A percentile compares a stretch with the other conserved stretches of the same genome.
Conservation (phyloP, 2,113 vertebrate species). For the Oreochromis tanganicae region DNA sequence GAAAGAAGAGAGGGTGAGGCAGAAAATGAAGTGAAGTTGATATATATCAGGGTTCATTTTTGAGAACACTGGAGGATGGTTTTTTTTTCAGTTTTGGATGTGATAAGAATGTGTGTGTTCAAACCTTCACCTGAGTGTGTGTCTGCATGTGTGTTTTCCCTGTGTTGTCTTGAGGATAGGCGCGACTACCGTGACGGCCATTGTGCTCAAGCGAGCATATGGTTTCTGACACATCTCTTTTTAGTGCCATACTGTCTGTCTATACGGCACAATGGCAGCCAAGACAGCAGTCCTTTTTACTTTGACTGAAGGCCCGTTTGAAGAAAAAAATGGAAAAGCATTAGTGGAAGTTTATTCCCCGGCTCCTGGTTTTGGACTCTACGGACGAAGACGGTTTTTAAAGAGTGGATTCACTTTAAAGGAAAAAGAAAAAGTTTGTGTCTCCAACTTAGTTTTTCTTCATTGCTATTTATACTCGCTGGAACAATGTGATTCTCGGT, state of each 20-base stretch:
- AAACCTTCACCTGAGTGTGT: constrained; percentile 7
- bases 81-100: background rate
- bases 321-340: constrained; percentile 66
- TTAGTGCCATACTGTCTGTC: constrained; percentile 62
- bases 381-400: constrained; percentile 51
- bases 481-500: constrained; percentile 44
- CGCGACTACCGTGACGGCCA: constrained; percentile 5
- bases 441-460: constrained; percentile 53
- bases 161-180: constrained; percentile 58
- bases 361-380: constrained; percentile 54
- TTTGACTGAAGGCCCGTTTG: constrained; percentile 57
- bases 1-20: background rate
- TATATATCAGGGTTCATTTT: background rate
- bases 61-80: background rate
- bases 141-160: background rate
- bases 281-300: constrained; percentile 63
- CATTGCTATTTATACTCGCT: constrained; percentile 59
- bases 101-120: background rate
- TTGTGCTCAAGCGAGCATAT: constrained; percentile 65
- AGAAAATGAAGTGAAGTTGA: background rate
- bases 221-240: constrained; percentile 63
- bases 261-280: constrained; percentile 61
- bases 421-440: constrained; percentile 25
- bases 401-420: constrained; percentile 64
- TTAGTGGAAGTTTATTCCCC: constrained; percentile 68